These are phyloP conservation scores for Papilio demoleus DNA, from an alignment of 2,888 invertebrate genomes.

Conservation along the genomic window DNA sequence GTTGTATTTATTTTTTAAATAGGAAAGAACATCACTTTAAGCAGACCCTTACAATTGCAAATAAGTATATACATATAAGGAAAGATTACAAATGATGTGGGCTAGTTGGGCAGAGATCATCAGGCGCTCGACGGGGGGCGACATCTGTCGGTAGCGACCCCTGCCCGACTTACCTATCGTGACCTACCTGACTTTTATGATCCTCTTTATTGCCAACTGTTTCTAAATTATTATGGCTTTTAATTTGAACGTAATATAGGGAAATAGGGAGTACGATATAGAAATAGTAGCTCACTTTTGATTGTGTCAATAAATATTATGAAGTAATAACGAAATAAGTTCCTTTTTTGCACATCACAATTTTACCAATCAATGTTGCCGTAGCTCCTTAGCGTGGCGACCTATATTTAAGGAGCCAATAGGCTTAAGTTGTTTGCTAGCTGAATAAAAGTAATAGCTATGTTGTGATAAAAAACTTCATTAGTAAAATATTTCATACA, in stretches of 20 bases:
- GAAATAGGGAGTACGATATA: not conserved
- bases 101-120: slow-evolving; percentile 55
- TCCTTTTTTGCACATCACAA: not conserved
- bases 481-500: no score
- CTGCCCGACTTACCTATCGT: slow-evolving; percentile 47
- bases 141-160: slow-evolving; percentile 72
- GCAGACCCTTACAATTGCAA: not conserved
- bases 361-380: no score
- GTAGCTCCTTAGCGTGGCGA: no score
- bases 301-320: not conserved
- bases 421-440: no score
- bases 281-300: not conserved
- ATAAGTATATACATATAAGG: no score
- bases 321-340: not conserved
- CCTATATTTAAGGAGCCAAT: no score
- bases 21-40: not conserved
- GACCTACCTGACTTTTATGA: slow-evolving; percentile 51
- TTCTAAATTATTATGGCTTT: slow-evolving; percentile 35
- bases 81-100: slow-evolving; percentile 43
- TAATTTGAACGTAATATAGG: slow-evolving; percentile 9
- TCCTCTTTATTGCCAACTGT: slow-evolving; percentile 27
- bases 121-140: slow-evolving; percentile 72
- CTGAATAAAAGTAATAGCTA: no score
- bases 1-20: no score
- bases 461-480: no score